A percentile compares a stretch with the other conserved stretches of the same genome.
phyloP scores from a whole-genome alignment of 2,113 vertebrate genomes.

The Nothobranchius furzeri region DNA sequence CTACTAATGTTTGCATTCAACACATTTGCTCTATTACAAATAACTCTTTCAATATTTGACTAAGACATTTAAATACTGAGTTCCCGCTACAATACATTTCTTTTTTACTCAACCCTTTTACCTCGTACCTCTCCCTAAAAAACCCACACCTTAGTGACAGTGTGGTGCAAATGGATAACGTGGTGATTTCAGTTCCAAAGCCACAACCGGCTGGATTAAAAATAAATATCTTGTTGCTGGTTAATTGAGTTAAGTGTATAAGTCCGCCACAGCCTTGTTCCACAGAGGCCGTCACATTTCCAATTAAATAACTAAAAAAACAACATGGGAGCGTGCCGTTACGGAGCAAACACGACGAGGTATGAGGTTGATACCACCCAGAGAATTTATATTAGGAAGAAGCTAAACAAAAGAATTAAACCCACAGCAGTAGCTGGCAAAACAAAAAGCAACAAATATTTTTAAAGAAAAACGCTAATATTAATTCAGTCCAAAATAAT shows the following conservation, averaged over 20 bases:
- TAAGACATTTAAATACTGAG: slow-evolving; percentile 80
- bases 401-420: slow-evolving; percentile 24
- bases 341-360: slow-evolving; percentile 61
- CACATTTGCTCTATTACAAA: slow-evolving; percentile 70
- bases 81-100: slow-evolving; percentile 56
- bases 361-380: slow-evolving; percentile 66
- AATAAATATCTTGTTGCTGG: slow-evolving; percentile 74
- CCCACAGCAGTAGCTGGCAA: slow-evolving; percentile 38
- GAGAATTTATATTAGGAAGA: slow-evolving; percentile 48
- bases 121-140: slow-evolving; percentile 30
- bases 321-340: slow-evolving; percentile 46
- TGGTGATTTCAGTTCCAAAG: slow-evolving; percentile 40
- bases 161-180: slow-evolving; percentile 52
- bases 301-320: slow-evolving; percentile 41
- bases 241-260: slow-evolving; percentile 33
- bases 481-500: neutral
- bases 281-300: slow-evolving; percentile 36
- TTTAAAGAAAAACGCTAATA: slow-evolving; percentile 9
- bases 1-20: slow-evolving; percentile 65
- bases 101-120: slow-evolving; percentile 28
- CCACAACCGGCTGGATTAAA: slow-evolving; percentile 61
- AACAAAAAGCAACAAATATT: slow-evolving; percentile 19
- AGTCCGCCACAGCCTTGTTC: slow-evolving; percentile 14
- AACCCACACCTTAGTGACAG: slow-evolving; percentile 54
- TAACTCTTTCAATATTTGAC: slow-evolving; percentile 73